A percentile compares a stretch with the other conserved stretches of the same genome.
phyloP scores from a whole-genome alignment of 2,113 vertebrate species.

The Sardina pilchardus region DNA sequence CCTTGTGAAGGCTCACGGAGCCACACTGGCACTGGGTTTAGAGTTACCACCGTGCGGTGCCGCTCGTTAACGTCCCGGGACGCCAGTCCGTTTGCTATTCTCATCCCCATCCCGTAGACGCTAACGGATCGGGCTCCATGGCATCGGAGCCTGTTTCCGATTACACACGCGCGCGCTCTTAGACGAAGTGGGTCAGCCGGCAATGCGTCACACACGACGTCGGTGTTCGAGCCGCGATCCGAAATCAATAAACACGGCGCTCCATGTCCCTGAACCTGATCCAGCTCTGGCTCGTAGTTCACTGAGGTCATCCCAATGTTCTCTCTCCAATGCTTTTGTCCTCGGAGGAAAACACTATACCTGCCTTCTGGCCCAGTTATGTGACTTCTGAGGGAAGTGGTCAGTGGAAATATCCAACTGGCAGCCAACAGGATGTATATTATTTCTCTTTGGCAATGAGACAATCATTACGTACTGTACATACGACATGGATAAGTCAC shows the following conservation, averaged over 20 bases:
- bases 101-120: neutral
- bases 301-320: neutral
- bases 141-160: constrained; percentile 1
- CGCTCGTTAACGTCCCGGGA: neutral
- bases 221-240: constrained; percentile 5
- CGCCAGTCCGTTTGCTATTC: neutral
- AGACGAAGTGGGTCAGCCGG: neutral
- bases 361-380: neutral
- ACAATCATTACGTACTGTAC: neutral
- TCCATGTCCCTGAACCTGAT: neutral
- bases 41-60: neutral
- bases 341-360: neutral
- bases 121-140: neutral
- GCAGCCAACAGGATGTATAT: neutral
- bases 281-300: neutral
- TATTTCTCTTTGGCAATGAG: neutral
- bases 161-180: neutral
- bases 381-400: neutral
- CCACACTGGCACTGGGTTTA: neutral
- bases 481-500: too few relatives aligned
- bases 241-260: constrained; percentile 4
- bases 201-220: neutral
- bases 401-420: neutral
- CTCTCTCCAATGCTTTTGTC: neutral
- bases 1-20: neutral